Evolutionary conservation across 2,113 vertebrate genomes (phyloP).

Genomic region (Climacteris rufus): DNA sequence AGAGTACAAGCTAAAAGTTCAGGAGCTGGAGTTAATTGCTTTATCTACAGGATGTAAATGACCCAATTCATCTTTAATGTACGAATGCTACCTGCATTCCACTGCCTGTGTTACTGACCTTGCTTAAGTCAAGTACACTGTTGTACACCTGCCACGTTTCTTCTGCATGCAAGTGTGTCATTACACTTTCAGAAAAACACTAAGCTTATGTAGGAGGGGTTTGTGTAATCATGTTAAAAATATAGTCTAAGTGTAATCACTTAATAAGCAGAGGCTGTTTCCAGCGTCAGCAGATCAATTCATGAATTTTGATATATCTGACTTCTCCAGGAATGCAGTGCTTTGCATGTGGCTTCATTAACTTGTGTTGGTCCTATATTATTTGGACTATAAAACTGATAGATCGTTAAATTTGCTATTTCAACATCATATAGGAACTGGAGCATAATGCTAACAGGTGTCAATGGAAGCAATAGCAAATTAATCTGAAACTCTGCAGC

Average conservation of each 20-base stretch:
- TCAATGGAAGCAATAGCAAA: background rate
- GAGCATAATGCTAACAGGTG: background rate
- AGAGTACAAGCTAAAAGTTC: background rate
- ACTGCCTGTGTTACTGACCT: background rate
- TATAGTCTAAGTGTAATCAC: background rate
- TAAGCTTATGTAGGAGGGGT: background rate
- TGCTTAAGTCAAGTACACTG: background rate
- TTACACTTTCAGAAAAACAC: background rate
- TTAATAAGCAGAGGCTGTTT: background rate
- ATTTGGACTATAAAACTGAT: background rate
- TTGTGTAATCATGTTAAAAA: background rate
- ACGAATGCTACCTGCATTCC: background rate
- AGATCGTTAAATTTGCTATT: background rate
- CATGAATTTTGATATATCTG: background rate
- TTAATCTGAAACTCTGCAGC: background rate
- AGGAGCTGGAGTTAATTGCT: background rate
- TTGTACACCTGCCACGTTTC: background rate
- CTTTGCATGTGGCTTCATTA: background rate
- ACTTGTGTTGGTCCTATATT: background rate
- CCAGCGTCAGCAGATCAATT: fast-evolving
- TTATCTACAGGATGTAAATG: background rate
- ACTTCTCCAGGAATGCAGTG: background rate
- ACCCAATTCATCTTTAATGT: background rate
- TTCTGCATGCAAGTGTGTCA: background rate
- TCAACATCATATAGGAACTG: background rate